These are phyloP conservation scores for Tuberolachnus salignus DNA, from an alignment of 2,888 invertebrate species.

Conservation along the genomic window DNA sequence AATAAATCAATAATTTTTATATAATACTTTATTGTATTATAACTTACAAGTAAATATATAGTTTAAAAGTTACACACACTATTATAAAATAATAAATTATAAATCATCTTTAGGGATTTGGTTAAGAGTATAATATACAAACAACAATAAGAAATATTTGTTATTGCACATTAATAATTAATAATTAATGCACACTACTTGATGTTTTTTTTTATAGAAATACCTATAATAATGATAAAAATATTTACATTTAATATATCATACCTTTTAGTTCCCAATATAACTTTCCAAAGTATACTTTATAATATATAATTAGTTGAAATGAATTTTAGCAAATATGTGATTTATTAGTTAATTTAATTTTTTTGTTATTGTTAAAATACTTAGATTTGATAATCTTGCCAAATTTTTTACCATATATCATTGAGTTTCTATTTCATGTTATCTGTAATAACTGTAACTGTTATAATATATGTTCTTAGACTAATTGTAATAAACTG, in stretches of 20 bases:
- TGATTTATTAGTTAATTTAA: conserved; percentile 8
- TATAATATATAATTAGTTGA: background rate
- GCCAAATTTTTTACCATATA: conserved; percentile 37
- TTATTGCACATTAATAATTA: conserved; percentile 27
- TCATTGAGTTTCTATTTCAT: background rate
- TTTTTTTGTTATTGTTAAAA: conserved; percentile 6
- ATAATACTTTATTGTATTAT: background rate
- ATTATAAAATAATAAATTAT: background rate
- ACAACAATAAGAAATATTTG: conserved; percentile 10
- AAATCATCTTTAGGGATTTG: background rate
- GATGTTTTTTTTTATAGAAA: conserved; percentile 9
- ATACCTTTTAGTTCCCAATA: no score
- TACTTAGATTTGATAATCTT: conserved; percentile 41
- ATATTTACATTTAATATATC: no score
- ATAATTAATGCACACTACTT: no score
- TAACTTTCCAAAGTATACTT: background rate
- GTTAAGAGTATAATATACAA: background rate
- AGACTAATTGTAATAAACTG: background rate
- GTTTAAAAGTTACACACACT: conserved; percentile 12
- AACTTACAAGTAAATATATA: background rate
- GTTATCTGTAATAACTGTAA: conserved; percentile 10
- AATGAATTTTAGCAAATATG: conserved; percentile 5
- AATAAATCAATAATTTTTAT: background rate
- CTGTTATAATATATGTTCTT: background rate
- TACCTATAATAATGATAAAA: background rate